Percentiles rank a stretch among this genome's conserved stretches.
Evolutionary conservation across 2,797 vertebrate genomes (phyloP).

Genomic region (Microctenopoma steveboyesi): DNA sequence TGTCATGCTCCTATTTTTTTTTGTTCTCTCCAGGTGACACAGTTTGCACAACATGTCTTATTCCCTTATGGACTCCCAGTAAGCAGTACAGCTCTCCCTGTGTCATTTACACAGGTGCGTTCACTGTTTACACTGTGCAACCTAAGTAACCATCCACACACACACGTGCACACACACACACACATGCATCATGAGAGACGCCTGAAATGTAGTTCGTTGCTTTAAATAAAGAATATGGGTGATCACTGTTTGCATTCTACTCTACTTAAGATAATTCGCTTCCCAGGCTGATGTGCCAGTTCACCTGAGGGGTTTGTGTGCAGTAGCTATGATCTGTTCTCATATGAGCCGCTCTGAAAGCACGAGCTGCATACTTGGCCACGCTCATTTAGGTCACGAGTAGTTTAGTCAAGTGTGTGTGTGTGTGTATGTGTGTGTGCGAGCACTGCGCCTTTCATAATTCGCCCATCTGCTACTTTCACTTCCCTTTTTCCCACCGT

Average conservation of each 20-base stretch:
- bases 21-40: slow-evolving; percentile 72
- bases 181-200: slow-evolving; percentile 10
- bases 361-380: slow-evolving; percentile 60
- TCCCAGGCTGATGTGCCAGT: slow-evolving; percentile 19
- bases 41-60: slow-evolving; percentile 83
- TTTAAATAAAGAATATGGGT: slow-evolving; percentile 7
- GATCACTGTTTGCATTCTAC: not conserved
- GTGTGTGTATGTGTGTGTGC: slow-evolving; percentile 54
- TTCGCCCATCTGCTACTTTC: slow-evolving; percentile 69
- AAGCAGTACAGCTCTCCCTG: slow-evolving; percentile 72
- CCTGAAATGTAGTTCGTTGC: slow-evolving; percentile 13
- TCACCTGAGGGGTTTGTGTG: slow-evolving; percentile 65
- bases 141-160: slow-evolving; percentile 74
- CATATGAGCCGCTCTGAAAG: slow-evolving; percentile 61
- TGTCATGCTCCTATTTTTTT: slow-evolving; percentile 33
- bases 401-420: slow-evolving; percentile 54
- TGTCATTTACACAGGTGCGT: slow-evolving; percentile 85
- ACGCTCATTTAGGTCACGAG: slow-evolving; percentile 64
- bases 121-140: slow-evolving; percentile 78
- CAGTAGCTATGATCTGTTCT: slow-evolving; percentile 64
- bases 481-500: slow-evolving; percentile 59
- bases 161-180: slow-evolving; percentile 40
- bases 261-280: slow-evolving; percentile 8
- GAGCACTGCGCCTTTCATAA: slow-evolving; percentile 50
- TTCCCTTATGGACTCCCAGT: slow-evolving; percentile 71